Evolutionary conservation across 2,797 vertebrate genomes (phyloP).

Genomic region (Trachops cirrhosus): DNA sequence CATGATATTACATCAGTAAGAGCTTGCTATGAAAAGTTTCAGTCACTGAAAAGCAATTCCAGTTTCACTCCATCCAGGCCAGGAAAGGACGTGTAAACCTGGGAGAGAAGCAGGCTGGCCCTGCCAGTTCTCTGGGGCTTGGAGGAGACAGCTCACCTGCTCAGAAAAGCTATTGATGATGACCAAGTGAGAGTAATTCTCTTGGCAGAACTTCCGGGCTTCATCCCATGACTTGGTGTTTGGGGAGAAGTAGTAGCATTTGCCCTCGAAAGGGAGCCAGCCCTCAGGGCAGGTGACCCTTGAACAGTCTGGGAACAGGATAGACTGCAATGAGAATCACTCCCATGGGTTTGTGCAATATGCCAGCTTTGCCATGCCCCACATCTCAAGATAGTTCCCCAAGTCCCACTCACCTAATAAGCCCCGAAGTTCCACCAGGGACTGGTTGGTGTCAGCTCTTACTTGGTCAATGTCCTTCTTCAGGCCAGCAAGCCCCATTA

Average conservation of each 20-base stretch:
- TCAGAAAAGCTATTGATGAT: conserved; percentile 55
- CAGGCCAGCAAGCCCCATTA: conserved; percentile 46
- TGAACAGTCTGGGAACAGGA: conserved; percentile 30
- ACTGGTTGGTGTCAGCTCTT: conserved; percentile 37
- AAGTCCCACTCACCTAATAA: conserved; percentile 58
- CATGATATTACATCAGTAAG: not conserved
- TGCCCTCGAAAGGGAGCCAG: conserved; percentile 60
- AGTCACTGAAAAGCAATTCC: not conserved
- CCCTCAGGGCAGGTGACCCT: conserved; percentile 38
- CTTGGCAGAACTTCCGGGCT: conserved; percentile 61
- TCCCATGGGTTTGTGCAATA: not conserved
- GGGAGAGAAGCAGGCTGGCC: not conserved
- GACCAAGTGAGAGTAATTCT: conserved; percentile 65
- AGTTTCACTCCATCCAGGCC: not conserved
- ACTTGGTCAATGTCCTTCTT: conserved; percentile 37
- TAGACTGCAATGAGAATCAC: not conserved
- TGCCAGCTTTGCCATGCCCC: accelerated
- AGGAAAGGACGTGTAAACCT: not conserved
- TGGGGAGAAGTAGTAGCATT: conserved; percentile 71
- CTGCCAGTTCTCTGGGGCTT: not conserved
- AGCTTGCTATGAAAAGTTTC: not conserved
- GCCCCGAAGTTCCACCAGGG: conserved; percentile 48
- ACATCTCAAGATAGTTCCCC: not conserved
- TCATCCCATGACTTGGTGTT: conserved; percentile 51
- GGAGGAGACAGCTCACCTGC: conserved; percentile 36